Base-by-base conservation (phyloP, 2,797 vertebrate species). In the Xiphorhynchus erythropygius region DNA sequence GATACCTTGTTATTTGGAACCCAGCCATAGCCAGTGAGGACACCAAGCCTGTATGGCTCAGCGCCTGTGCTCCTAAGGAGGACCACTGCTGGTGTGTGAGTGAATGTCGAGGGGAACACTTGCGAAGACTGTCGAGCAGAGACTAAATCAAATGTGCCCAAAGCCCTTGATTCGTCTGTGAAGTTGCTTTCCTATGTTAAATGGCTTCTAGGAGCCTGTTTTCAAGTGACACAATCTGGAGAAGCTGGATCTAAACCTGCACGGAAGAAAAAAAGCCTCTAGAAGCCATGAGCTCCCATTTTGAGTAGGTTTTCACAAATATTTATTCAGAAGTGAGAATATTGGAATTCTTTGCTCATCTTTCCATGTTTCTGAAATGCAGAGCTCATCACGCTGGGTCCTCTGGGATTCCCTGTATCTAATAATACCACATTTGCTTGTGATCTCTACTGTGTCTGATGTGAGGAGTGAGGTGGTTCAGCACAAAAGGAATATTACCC, bases 31-130 rank as follows among this genome's bases (percentile, higher is more conserved):
- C 25, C 49, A 44, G 13, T 0, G 1, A 70, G 47, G 68, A 21
- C 27, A 16, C 21, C 0, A 0, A 75, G 28, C 14, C 18, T 9
- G 9, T 1, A 1, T 32, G 30, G 11, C 35, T 52, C 17, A 1
- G 5, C 47, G 49, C 32, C 25, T 5, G 14, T 21, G 22, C 22
- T 47, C 8, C 1, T 10, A 16, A 1, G 14, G 42, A 52, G 55
- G 17, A 23, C 37, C 22, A 6, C 47, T 44, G 35, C 47, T 18
- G 1, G 4, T 7, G 1, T 11, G 3, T 7, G 18, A n/a, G 25
- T 55, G 32, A 18, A 4, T 1, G 0, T 13, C 0, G 0, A 12
- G 16, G 37, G 15, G 2, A 24, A 18, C 0, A 1, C 41, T 55
- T 64, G 46, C 21, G 17, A 69, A 56, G 44, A 7, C 37, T 69